Conservation (phyloP, 1,140 invertebrate genomes). For the Probaryconus sp. region DNA sequence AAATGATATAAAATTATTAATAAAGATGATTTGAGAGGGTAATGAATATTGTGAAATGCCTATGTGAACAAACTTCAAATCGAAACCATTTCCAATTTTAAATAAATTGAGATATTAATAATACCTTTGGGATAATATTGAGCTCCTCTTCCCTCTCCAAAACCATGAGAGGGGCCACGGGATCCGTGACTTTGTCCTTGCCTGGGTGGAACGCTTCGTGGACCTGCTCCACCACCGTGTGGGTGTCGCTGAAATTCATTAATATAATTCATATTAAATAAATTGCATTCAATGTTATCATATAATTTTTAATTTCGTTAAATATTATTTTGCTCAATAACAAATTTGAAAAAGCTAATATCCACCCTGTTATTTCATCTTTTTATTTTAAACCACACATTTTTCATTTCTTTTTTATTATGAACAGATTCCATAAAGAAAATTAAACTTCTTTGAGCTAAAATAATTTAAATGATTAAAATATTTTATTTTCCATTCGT, state of each 20-base stretch:
- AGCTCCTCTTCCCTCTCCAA: conserved; percentile 84
- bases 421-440: no score
- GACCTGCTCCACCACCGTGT: conserved; percentile 76
- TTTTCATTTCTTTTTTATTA: no score
- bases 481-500: background rate
- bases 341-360: no score
- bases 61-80: conserved; percentile 45
- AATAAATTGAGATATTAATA: conserved; percentile 59
- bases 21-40: no score
- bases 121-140: conserved; percentile 87
- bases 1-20: no score
- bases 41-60: conserved; percentile 7
- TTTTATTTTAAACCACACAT: no score
- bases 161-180: conserved; percentile 82
- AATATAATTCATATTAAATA: conserved; percentile 2
- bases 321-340: no score
- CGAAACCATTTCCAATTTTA: conserved; percentile 45
- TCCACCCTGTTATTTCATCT: no score
- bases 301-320: no score
- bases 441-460: no score
- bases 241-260: conserved; percentile 71
- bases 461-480: no score
- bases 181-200: conserved; percentile 67
- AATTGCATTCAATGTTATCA: no score
- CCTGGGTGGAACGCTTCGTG: conserved; percentile 79